A percentile compares a stretch with the other conserved stretches of the same genome.
These are phyloP conservation scores for Cyanoramphus novaezelandiae DNA, from an alignment of 2,113 vertebrate genomes.

Conservation along the genomic window DNA sequence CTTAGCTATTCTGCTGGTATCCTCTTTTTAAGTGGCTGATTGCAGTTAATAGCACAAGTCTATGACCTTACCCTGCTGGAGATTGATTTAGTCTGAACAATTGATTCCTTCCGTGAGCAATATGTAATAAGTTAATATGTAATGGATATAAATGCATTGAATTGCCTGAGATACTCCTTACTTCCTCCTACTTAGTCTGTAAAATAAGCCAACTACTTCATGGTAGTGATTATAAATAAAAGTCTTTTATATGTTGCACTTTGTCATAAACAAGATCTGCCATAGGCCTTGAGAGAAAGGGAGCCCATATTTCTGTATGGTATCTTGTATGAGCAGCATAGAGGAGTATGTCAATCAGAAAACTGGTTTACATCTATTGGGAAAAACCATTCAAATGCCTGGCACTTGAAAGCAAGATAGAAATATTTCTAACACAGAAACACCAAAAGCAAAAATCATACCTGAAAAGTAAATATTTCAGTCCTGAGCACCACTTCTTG, in stretches of 20 bases:
- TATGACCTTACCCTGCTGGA: not conserved
- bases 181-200: not conserved
- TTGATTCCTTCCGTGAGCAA: not conserved
- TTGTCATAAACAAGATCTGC: not conserved
- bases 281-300: not conserved
- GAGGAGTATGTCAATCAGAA: not conserved
- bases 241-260: not conserved
- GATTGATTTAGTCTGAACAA: constrained; percentile 26
- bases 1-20: not conserved
- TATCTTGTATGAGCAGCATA: not conserved
- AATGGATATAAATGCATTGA: not conserved
- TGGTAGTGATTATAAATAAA: not conserved
- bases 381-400: not conserved
- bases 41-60: not conserved
- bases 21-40: not conserved
- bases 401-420: constrained; percentile 40
- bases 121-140: constrained; percentile 21
- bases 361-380: not conserved
- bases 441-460: constrained; percentile 52
- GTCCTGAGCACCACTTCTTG: not conserved
- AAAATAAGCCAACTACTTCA: not conserved
- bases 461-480: constrained; percentile 61
- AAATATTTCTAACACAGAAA: constrained; percentile 59
- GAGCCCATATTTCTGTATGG: not conserved
- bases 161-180: not conserved